Conservation (phyloP, 2,113 vertebrate species). For the Neodon shergylaensis region DNA sequence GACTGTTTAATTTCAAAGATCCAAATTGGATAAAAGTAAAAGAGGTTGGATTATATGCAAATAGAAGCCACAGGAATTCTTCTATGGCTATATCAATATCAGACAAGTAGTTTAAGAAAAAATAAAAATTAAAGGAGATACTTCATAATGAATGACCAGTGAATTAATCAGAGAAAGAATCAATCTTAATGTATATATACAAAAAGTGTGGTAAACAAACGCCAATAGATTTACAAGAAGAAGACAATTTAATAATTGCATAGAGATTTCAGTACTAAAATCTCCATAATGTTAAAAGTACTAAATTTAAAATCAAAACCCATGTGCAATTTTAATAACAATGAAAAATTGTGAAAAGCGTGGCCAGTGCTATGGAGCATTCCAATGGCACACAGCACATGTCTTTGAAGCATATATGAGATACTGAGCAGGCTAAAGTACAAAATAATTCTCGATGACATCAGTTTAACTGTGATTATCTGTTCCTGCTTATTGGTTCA, state of each 20-base stretch:
- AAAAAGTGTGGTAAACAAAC: background rate
- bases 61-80: background rate
- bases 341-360: background rate
- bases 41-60: background rate
- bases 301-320: background rate
- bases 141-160: slow-evolving; percentile 16
- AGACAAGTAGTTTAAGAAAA: background rate
- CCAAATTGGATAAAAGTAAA: background rate
- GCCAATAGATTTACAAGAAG: background rate
- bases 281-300: background rate
- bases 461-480: background rate
- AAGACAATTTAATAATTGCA: background rate
- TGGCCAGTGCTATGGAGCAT: background rate
- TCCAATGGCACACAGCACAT: background rate
- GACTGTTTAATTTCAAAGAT: background rate
- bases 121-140: background rate
- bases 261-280: background rate
- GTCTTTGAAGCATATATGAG: background rate
- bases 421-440: background rate
- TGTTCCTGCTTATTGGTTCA: background rate
- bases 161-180: background rate
- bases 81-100: background rate
- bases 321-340: background rate
- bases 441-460: background rate
- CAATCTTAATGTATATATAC: background rate